Percentiles rank a stretch among this genome's conserved stretches.
Conservation (phyloP, 1,140 invertebrate species). For the Melanaphis sacchari region DNA sequence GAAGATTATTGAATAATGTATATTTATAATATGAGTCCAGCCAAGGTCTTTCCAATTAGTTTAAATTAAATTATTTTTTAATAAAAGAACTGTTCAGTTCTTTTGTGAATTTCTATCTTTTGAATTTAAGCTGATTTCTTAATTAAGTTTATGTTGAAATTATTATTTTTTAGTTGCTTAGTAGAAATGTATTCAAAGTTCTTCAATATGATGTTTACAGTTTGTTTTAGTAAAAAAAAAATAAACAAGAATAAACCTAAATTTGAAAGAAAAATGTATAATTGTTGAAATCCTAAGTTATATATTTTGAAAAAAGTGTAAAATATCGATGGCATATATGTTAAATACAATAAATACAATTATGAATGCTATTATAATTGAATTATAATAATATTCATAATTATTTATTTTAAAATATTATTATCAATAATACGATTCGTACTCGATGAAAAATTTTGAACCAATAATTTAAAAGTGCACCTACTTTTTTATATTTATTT, state of each 20-base stretch:
- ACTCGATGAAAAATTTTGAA: too few species aligned
- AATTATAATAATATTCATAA: too few species aligned
- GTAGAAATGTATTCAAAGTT: neutral
- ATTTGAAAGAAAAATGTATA: neutral
- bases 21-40: neutral
- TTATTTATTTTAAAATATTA: too few species aligned
- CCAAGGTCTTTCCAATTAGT: neutral
- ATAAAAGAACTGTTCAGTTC: neutral
- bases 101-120: neutral
- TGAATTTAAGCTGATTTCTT: slow-evolving; percentile 12
- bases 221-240: neutral
- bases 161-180: neutral
- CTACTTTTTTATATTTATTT: neutral
- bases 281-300: too few species aligned
- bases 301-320: too few species aligned
- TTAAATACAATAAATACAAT: too few species aligned
- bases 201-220: neutral
- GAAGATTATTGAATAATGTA: neutral
- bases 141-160: slow-evolving; percentile 16
- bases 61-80: slow-evolving; percentile 16
- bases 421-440: too few species aligned
- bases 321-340: too few species aligned
- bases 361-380: too few species aligned
- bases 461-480: too few species aligned
- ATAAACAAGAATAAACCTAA: neutral